Evolutionary conservation across 2,888 invertebrate genomes (phyloP), one percentile per base, ranked within the genome.

Genomic region (Leptinotarsa haldemani): DNA sequence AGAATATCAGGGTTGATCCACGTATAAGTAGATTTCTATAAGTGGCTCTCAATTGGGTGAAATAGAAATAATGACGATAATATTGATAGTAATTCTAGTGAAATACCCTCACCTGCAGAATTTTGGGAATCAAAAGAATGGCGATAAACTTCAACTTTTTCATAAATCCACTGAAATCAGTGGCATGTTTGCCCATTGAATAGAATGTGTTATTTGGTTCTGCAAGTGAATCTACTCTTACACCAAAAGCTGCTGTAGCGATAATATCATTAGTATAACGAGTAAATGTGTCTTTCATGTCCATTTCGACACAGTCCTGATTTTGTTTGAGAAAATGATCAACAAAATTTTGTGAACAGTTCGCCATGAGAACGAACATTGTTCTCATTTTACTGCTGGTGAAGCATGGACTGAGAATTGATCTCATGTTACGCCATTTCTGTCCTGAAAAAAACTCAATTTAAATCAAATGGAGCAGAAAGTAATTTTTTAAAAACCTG

Each of bases 261-360:
- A 91, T 91, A 40, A 90, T 90, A 82, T 91, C 91, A 80, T 88
- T 91, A 0, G 90, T 88, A 78, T 89, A 91, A 0, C 90, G 87
- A 1, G 1, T 25, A 25, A 25, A 25, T 25, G 25, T 25, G 25
- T 25, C 25, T 25, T 25, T 25, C 25, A 25, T 25, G 5, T 25
- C 25, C 25, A 25, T 25, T 25, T 25, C 25, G 25, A 25, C 2
- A 25, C 25, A 25, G 25, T 80, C 63, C 4, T 82, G 79, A 1
- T 73, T 68, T 63, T 56, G 9, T 22, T 56, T 20, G 4, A 56
- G 20, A 13, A 56, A 56, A 20, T 22, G 15, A 22, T 9, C 13
- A 20, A 71, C 67, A 50, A 74, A 69, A 5, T 69, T 61, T 53
- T 76, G 67, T 13, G 74, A 52, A 30, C 46, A 63, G 1, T 65